A percentile compares a stretch with the other conserved stretches of the same genome.
These are phyloP conservation scores for Agrochola lota DNA, from an alignment of 2,888 invertebrate species.

Conservation along the genomic window DNA sequence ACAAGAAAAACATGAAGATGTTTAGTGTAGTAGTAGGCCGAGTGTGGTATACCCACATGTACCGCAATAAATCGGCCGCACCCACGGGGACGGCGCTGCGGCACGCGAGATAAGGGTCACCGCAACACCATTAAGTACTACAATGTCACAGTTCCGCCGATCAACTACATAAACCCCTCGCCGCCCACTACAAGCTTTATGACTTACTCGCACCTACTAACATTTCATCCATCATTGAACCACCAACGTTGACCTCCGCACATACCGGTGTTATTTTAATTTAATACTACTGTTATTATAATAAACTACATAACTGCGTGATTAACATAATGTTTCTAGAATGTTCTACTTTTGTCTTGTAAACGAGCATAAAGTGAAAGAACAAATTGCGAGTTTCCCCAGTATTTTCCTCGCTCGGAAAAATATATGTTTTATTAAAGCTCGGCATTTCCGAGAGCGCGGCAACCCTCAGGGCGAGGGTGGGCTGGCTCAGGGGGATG, in stretches of 20 bases:
- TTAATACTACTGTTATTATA: conserved; percentile 72
- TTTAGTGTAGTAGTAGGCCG: conserved; percentile 74
- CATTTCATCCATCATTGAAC: conserved; percentile 63
- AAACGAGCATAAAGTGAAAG: conserved; percentile 91
- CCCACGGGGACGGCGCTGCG: conserved; percentile 79
- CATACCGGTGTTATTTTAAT: conserved; percentile 65
- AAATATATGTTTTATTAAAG: conserved; percentile 91
- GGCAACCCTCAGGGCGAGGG: conserved; percentile 85
- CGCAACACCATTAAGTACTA: conserved; percentile 83
- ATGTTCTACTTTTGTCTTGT: conserved; percentile 91
- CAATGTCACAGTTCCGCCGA: conserved; percentile 81
- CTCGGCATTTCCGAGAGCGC: conserved; percentile 90
- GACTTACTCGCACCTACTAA: conserved; percentile 74
- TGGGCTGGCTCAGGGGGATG: conserved; percentile 75
- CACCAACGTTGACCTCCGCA: conserved; percentile 26
- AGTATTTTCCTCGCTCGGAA: conserved; percentile 91
- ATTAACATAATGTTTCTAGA: conserved; percentile 90
- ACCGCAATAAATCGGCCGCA: conserved; percentile 85
- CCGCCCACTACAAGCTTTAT: conserved; percentile 75
- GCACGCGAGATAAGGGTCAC: conserved; percentile 86
- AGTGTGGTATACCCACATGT: conserved; percentile 76
- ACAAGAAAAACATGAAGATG: conserved; percentile 47
- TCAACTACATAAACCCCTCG: conserved; percentile 75
- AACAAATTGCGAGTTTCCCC: conserved; percentile 91
- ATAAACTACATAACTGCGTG: conserved; percentile 86